Evolutionary conservation across 1,140 invertebrate species (phyloP).

Genomic region (Myzus persicae): DNA sequence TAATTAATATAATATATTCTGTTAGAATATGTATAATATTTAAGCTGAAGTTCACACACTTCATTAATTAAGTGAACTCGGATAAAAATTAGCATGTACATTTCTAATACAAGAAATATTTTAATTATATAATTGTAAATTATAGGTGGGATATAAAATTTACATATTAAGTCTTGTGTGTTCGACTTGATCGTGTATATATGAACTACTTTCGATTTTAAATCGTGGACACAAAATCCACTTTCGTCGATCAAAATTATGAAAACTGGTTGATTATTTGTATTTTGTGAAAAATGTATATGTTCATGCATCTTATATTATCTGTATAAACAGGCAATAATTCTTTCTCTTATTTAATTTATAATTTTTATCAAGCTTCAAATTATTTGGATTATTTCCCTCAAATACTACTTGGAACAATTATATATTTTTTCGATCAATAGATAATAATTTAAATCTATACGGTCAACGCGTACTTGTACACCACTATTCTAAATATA

Average conservation of each 20-base stretch:
- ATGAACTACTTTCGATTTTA: constrained; percentile 27
- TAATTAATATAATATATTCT: not conserved
- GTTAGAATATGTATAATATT: not conserved
- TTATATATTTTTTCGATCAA: not conserved
- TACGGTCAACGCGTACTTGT: not conserved
- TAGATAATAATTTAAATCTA: not conserved
- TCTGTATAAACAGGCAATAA: not conserved
- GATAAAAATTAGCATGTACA: not conserved
- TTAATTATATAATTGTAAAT: not conserved
- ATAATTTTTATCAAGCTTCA: not conserved
- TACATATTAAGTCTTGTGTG: not conserved
- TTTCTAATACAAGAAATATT: not conserved
- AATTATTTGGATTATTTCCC: not conserved
- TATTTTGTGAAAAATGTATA: not conserved
- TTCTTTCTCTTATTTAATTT: not conserved
- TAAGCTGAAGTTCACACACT: not conserved
- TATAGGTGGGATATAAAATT: not conserved
- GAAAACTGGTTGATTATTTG: constrained; percentile 12
- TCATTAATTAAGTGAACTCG: not conserved
- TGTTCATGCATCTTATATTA: not conserved
- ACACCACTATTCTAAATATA: not conserved
- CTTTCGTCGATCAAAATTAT: constrained; percentile 27
- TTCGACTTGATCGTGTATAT: not conserved
- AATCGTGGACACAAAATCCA: not conserved
- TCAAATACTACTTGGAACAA: not conserved